Evolutionary conservation across 2,888 invertebrate species (phyloP).

Genomic region (Raillietiella orientalis): DNA sequence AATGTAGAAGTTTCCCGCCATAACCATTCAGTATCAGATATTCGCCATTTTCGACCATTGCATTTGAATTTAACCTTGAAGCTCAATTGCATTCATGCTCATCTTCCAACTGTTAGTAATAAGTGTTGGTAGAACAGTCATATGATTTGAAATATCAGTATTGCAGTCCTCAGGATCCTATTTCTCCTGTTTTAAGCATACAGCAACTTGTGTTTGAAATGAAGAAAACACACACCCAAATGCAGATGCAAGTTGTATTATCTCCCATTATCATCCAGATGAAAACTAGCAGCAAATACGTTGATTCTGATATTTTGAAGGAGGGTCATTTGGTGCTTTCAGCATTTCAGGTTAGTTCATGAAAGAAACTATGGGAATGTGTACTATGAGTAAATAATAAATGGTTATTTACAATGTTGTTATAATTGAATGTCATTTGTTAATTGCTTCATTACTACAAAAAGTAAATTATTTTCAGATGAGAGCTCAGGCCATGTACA

Average conservation of each 20-base stretch:
- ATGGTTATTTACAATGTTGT: background rate
- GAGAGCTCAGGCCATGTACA: slow-evolving; percentile 86
- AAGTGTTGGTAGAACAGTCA: no score
- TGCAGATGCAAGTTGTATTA: slow-evolving; percentile 41
- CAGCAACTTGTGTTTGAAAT: slow-evolving; percentile 89
- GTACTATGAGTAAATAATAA: no score
- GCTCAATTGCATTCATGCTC: no score
- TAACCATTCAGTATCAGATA: no score
- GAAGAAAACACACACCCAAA: slow-evolving; percentile 73
- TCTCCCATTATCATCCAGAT: slow-evolving; percentile 60
- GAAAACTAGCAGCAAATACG: slow-evolving; percentile 28
- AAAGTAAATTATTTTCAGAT: slow-evolving; percentile 17
- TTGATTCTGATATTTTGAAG: slow-evolving; percentile 30
- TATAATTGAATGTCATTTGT: background rate
- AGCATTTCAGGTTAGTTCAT: slow-evolving; percentile 35
- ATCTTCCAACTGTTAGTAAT: no score
- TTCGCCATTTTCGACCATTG: no score
- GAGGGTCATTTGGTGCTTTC: slow-evolving; percentile 59
- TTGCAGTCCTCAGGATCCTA: slow-evolving; percentile 59
- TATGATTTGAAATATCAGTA: no score
- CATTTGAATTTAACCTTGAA: no score
- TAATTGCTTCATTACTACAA: slow-evolving; percentile 7
- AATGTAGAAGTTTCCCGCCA: no score
- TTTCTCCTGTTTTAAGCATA: slow-evolving; percentile 56
- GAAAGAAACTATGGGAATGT: no score